Evolutionary conservation across 1,140 invertebrate genomes (phyloP).

Genomic region (Listronotus bonariensis): DNA sequence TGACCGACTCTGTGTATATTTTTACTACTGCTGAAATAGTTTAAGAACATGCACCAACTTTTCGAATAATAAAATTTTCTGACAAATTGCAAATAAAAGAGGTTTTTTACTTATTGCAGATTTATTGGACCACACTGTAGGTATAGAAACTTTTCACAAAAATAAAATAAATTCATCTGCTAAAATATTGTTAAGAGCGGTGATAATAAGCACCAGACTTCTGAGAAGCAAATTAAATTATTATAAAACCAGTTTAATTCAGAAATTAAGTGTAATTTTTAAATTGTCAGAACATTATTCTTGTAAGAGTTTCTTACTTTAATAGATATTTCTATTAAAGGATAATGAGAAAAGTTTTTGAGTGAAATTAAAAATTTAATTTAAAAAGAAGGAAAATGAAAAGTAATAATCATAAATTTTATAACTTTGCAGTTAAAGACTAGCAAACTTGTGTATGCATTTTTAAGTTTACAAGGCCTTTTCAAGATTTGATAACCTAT

Average conservation of each 20-base stretch:
- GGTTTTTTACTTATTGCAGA: no score
- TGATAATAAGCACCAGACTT: not conserved
- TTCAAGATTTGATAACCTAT: no score
- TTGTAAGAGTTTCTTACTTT: not conserved
- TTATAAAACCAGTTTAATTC: slow-evolving; percentile 8
- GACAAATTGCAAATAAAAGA: no score
- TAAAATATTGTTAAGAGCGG: no score
- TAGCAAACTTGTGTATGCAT: not conserved
- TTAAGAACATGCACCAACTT: no score
- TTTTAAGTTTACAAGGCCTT: no score
- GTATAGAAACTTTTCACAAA: no score
- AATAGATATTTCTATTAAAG: slow-evolving; percentile 8
- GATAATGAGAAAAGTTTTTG: slow-evolving; percentile 31
- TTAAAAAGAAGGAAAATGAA: slow-evolving; percentile 1
- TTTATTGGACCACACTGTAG: no score
- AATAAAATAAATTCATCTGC: no score
- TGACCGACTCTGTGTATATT: no score
- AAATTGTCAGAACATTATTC: slow-evolving; percentile 10
- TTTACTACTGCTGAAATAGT: no score
- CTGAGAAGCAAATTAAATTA: slow-evolving; percentile 1
- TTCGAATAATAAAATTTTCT: no score
- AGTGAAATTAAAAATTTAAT: slow-evolving; percentile 26
- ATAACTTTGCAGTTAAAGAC: not conserved
- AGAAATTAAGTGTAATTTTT: slow-evolving; percentile 1
- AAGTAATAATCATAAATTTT: slow-evolving; percentile 20